phyloP scores from a whole-genome alignment of 2,888 invertebrate genomes.

The Meiosimyza decipiens region DNA sequence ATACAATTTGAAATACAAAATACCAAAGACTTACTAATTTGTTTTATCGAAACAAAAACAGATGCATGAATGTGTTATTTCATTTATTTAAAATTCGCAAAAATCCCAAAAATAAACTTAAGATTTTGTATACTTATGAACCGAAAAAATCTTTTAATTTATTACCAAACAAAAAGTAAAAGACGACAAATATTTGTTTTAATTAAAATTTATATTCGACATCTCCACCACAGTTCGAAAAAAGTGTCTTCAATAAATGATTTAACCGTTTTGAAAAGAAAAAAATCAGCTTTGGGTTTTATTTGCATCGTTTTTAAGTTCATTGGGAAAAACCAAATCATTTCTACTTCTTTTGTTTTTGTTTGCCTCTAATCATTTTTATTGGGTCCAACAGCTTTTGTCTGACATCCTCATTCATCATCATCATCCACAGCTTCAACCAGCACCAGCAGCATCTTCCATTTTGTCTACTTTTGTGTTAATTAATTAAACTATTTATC shows the following conservation, averaged over 20 bases:
- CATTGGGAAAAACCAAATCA: conserved; percentile 1
- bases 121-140: too few species aligned
- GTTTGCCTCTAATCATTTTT: neutral
- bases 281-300: too few species aligned
- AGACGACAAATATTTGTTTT: neutral
- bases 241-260: too few species aligned
- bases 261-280: too few species aligned
- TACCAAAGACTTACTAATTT: neutral
- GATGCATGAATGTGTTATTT: neutral
- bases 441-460: neutral
- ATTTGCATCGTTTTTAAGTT: neutral
- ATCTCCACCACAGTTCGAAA: too few species aligned
- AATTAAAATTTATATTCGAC: too few species aligned
- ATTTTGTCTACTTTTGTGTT: neutral
- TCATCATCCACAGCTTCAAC: too few species aligned
- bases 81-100: conserved; percentile 6
- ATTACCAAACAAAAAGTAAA: neutral
- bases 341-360: neutral
- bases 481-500: conserved; percentile 17
- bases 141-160: too few species aligned
- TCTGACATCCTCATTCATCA: too few species aligned
- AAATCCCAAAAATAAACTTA: conserved; percentile 2
- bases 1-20: neutral
- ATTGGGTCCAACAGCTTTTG: neutral
- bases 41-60: neutral